Evolutionary conservation across 2,113 vertebrate genomes (phyloP), one percentile per base, ranked within the genome.

Genomic region (Phocoena sinus): DNA sequence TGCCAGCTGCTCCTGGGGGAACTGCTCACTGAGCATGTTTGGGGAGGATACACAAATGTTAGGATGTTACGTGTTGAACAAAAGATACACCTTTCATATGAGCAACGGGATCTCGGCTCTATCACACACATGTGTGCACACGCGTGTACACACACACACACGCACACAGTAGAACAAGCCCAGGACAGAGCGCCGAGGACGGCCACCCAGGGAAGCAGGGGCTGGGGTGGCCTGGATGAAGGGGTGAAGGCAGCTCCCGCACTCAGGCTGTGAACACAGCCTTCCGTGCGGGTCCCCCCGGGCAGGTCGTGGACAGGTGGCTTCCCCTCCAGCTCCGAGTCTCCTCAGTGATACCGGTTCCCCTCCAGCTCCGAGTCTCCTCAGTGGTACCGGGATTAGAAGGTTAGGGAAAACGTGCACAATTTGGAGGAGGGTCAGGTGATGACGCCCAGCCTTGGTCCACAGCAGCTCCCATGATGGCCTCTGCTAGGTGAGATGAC

Each of bases 271-370:
- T 18, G 41, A 6, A 5, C 41, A 10, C 41, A 0, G 58, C 3
- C 91, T 18, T 15, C 25, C 0, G 1, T 23, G 7, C 0, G 0
- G 6, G 1, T 6, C 20, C 65, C 6, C 4, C 1, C 9, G 15
- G 6, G 36, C 50, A 11, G 0, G 26, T 4, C 2, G 0, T 0
- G 5, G 15, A 13, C 17, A 6, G 18, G 26, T 10, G 15, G 18
- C 14, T 1, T 17, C 18, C 0, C 15, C 25, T 25, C 13, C 3
- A 6, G 36, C 36, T 36, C 36, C 36, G 36, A 36, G 36, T 36
- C 36, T 36, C 36, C 36, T 36, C 36, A 36, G 36, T 36, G 36
- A 2, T 36, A 36, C 36, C 36, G 36, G 36, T 1, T 17, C 18
- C 0, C 15, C 25, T 25, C 13, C 3, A 5, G 17, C 31, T 26